Evolutionary conservation across 2,888 invertebrate genomes (phyloP), one percentile per base, ranked within the genome.

Genomic region (Nomada fabriciana): DNA sequence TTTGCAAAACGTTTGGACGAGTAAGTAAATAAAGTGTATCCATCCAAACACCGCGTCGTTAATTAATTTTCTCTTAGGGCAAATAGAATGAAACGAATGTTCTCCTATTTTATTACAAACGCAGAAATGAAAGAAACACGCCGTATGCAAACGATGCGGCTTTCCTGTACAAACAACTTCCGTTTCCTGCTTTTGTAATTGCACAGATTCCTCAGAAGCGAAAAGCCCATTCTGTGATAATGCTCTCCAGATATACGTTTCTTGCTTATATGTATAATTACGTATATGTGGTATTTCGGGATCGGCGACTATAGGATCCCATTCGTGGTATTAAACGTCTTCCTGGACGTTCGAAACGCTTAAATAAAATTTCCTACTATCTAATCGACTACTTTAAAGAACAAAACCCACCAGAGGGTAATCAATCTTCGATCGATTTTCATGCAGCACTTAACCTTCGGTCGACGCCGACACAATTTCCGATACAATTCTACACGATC

Each of bases 241-340:
- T 36, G 15, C 47, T 18, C 20, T 57, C 50, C 72, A 57, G 15
- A 76, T 70, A 64, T 65, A 73, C 63, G 68, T 59, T 47, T 36
- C 42, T 63, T 57, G 59, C 42, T 68, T 72, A 63, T 79, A 60
- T 55, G 23, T 43, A 68, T 75, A 82, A 74, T 83, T 82, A 83
- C 79, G 83, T 84, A 79, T 79, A 69, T 57, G n/a, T 61, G 80
- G 80, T 80, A 74, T 25, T 57, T 60, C 25, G 60, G 74, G 68
- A 71, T 64, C 60, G 20, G 25, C 55, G 53, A 55, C 43, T 64
- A 50, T 43, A 67, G 29, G 50, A 75, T 77, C 52, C 63, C 42
- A 23, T 74, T 50, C 60, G 23, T 61, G 67, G 70, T 83, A 69
- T 72, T 64, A 43, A 68, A 76, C 69, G 82, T 82, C 82, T 63